Evolutionary conservation across 2,888 invertebrate species (phyloP).

Genomic region (Desoria tigrina): DNA sequence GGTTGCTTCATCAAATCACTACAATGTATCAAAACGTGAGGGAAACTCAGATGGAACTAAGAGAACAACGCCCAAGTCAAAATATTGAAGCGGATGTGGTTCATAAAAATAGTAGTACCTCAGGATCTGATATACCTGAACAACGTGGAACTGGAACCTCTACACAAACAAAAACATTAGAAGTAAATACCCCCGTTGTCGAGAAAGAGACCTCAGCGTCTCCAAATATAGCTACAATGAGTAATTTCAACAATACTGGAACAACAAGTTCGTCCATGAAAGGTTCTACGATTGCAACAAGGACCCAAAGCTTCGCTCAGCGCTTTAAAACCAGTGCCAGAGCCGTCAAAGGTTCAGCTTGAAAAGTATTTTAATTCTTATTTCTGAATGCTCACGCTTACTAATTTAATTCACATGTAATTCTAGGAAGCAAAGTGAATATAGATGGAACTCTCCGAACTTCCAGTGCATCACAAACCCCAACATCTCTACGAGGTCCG

Average conservation of each 20-base stretch:
- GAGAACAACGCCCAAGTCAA: slow-evolving; percentile 63
- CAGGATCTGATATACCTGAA: slow-evolving; percentile 48
- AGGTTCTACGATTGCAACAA: slow-evolving; percentile 52
- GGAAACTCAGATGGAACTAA: slow-evolving; percentile 86
- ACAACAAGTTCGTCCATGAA: slow-evolving; percentile 38
- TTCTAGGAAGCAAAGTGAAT: slow-evolving; percentile 31
- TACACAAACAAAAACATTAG: neutral
- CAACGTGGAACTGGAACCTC: neutral
- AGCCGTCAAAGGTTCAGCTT: slow-evolving; percentile 67
- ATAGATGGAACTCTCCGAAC: slow-evolving; percentile 43
- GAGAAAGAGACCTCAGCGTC: slow-evolving; percentile 18
- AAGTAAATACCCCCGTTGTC: neutral
- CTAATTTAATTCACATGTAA: slow-evolving; percentile 3
- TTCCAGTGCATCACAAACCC: slow-evolving; percentile 51
- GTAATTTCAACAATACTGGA: slow-evolving; percentile 19
- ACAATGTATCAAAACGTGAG: slow-evolving; percentile 97
- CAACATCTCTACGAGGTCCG: slow-evolving; percentile 49
- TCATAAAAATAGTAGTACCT: slow-evolving; percentile 52
- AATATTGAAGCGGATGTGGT: slow-evolving; percentile 43
- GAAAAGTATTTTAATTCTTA: neutral
- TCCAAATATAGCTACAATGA: slow-evolving; percentile 22
- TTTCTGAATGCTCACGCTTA: neutral
- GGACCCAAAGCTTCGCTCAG: slow-evolving; percentile 86
- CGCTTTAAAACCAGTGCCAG: slow-evolving; percentile 76
- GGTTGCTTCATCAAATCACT: slow-evolving; percentile 91